Evolutionary conservation across 92 coral and sea anemone species (phyloP).

Genomic region (Montipora capitata): DNA sequence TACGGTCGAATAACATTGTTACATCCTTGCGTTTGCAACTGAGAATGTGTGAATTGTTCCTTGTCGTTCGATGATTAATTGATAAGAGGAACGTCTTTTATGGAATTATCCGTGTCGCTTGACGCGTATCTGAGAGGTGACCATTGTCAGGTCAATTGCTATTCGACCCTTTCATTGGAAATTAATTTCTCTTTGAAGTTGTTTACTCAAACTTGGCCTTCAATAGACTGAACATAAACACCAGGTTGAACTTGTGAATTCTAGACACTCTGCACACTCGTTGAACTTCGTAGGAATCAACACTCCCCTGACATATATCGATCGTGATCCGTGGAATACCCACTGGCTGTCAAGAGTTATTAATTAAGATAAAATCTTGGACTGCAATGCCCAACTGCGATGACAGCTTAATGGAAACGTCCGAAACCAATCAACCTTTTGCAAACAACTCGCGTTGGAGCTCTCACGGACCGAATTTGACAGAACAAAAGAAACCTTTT

Average conservation of each 20-base stretch:
- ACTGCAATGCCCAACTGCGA: conserved; percentile 48
- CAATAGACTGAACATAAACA: conserved; percentile 33
- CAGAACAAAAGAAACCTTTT: conserved; percentile 55
- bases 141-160: conserved; percentile 60
- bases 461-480: conserved; percentile 68
- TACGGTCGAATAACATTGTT: not conserved
- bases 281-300: not conserved
- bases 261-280: conserved; percentile 2
- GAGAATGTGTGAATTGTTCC: conserved; percentile 28
- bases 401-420: conserved; percentile 82
- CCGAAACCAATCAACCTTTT: conserved; percentile 54
- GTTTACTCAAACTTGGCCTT: conserved; percentile 64
- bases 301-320: not conserved
- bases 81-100: conserved; percentile 47
- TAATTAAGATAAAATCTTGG: conserved; percentile 47
- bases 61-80: conserved; percentile 31
- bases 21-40: not conserved
- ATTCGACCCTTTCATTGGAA: conserved; percentile 77
- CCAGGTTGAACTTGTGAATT: not conserved
- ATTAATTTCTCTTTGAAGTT: conserved; percentile 84
- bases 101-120: conserved; percentile 25
- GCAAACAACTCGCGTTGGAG: conserved; percentile 41
- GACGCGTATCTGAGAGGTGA: conserved; percentile 49
- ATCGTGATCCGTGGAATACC: conserved; percentile 6
- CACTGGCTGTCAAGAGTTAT: conserved; percentile 36